These are phyloP conservation scores for Panulirus ornatus DNA, from an alignment of 1,140 invertebrate genomes.

Conservation along the genomic window DNA sequence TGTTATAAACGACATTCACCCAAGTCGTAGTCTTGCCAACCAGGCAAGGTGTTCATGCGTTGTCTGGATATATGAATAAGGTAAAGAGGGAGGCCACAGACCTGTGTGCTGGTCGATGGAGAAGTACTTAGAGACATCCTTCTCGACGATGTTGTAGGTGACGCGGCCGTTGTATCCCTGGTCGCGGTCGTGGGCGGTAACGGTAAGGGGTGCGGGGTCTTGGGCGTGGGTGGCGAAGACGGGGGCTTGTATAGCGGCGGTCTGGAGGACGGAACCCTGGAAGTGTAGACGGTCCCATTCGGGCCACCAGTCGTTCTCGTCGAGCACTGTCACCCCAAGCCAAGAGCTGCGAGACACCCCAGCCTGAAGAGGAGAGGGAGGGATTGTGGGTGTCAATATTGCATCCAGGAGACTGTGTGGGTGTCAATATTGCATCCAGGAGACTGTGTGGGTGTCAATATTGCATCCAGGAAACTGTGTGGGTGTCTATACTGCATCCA, in stretches of 20 bases:
- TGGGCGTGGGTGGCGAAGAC: constrained; percentile 58
- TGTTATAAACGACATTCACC: too few relatives aligned
- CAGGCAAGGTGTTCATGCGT: too few relatives aligned
- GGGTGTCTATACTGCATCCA: too few relatives aligned
- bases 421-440: too few relatives aligned
- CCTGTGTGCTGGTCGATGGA: constrained; percentile 72
- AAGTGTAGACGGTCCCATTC: constrained; percentile 69
- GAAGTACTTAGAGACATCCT: constrained; percentile 77
- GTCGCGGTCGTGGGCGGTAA: constrained; percentile 92
- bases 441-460: too few relatives aligned
- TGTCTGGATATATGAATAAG: too few relatives aligned
- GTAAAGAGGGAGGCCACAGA: too few relatives aligned
- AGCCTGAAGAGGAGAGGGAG: constrained; percentile 50
- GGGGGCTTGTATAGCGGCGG: constrained; percentile 86
- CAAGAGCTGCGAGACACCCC: constrained; percentile 55
- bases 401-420: too few relatives aligned
- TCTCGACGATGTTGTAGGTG: constrained; percentile 88
- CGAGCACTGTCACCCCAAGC: constrained; percentile 68
- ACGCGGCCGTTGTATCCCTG: constrained; percentile 89
- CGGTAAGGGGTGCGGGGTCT: constrained; percentile 78
- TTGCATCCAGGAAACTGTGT: too few relatives aligned
- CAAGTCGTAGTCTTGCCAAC: too few relatives aligned
- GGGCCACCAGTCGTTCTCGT: constrained; percentile 75
- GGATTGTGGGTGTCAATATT: too few relatives aligned
- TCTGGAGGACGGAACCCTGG: constrained; percentile 88